phyloP scores from a whole-genome alignment of 2,888 invertebrate species.

The Rhagium mordax region DNA sequence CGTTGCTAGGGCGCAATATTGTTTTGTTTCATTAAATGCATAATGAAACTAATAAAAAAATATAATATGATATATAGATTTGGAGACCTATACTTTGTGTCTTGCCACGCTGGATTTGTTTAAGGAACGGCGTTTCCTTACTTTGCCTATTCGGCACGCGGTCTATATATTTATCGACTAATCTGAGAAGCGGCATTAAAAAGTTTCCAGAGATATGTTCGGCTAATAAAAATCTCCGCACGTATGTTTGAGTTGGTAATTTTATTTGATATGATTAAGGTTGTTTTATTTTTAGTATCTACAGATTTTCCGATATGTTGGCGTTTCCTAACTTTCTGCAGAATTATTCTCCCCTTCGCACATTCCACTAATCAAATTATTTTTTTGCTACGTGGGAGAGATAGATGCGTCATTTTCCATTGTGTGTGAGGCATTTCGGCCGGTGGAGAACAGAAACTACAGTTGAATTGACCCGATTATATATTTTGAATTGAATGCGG shows the following conservation, averaged over 20 bases:
- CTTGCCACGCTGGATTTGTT: neutral
- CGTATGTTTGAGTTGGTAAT: constrained; percentile 11
- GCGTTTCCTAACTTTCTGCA: neutral
- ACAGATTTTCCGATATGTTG: constrained; percentile 8
- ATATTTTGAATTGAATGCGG: too few species aligned
- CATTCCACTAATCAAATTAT: constrained; percentile 18
- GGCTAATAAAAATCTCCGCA: constrained; percentile 7
- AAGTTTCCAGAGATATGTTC: neutral
- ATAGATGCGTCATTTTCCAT: neutral
- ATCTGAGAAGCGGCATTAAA: neutral
- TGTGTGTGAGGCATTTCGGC: neutral
- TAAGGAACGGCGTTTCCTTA: neutral
- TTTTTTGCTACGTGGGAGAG: neutral
- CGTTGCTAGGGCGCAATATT: too few species aligned
- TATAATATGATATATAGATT: too few species aligned
- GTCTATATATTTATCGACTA: neutral
- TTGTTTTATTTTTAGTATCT: constrained; percentile 24
- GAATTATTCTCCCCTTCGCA: neutral
- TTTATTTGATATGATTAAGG: constrained; percentile 17
- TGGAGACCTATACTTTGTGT: neutral
- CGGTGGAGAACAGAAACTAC: too few species aligned
- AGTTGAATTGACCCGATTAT: too few species aligned
- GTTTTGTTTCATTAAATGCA: too few species aligned
- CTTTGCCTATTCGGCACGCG: neutral
- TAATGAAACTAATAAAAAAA: too few species aligned